phyloP scores from a whole-genome alignment of 2,113 vertebrate genomes.

The Brienomyrus brachyistius region DNA sequence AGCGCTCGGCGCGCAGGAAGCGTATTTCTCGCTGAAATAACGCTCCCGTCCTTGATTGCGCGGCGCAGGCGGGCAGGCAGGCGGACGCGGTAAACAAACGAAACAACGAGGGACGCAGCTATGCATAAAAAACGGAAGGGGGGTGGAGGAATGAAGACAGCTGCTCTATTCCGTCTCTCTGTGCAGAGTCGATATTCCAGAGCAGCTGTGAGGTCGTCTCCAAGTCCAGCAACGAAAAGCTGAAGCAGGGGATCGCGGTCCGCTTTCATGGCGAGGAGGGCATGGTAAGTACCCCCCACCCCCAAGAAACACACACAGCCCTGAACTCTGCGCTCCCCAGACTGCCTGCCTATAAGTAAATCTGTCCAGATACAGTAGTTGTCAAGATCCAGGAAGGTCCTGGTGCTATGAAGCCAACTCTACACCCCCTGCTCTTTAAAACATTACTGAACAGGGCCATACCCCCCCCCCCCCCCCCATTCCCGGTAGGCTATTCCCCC shows the following conservation, averaged over 20 bases:
- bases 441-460: background rate
- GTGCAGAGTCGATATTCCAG: conserved; percentile 92
- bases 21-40: background rate
- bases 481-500: background rate
- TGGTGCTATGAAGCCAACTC: background rate
- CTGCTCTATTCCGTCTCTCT: background rate
- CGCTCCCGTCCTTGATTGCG: background rate
- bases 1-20: background rate
- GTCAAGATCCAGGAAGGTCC: background rate
- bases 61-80: background rate
- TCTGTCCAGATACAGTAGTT: background rate
- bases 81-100: background rate
- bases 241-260: conserved; percentile 95
- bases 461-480: background rate
- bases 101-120: background rate
- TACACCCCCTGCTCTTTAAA: background rate
- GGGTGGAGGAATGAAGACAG: background rate
- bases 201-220: conserved; percentile 98
- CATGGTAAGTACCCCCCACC: conserved; percentile 70
- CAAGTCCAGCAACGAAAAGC: conserved; percentile 90
- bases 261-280: conserved; percentile 97
- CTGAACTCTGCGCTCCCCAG: background rate
- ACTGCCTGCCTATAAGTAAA: background rate
- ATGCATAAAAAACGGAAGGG: background rate
- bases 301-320: background rate